A percentile compares a stretch with the other conserved stretches of the same genome.
Evolutionary conservation across 2,888 invertebrate species (phyloP).

Genomic region (Apantesis nais): DNA sequence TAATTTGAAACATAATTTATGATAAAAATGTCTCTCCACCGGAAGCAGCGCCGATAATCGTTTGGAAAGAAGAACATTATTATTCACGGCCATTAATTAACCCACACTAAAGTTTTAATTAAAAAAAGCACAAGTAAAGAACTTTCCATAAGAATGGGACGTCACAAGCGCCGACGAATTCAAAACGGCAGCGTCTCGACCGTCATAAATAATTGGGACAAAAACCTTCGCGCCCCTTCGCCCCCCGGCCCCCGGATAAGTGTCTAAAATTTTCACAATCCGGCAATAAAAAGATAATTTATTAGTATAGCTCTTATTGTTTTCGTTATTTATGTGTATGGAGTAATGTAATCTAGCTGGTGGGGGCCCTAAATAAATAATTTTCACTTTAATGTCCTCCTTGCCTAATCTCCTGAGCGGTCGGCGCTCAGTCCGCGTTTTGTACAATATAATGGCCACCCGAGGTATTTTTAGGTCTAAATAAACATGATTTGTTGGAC

Average conservation of each 20-base stretch:
- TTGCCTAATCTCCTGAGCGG: constrained; percentile 84
- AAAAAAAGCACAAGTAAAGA: constrained; percentile 74
- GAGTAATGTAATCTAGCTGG: constrained; percentile 85
- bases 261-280: constrained; percentile 86
- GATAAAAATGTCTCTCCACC: constrained; percentile 44
- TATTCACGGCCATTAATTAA: constrained; percentile 76
- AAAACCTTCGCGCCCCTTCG: constrained; percentile 70
- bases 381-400: constrained; percentile 85
- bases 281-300: constrained; percentile 86
- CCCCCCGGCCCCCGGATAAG: constrained; percentile 76
- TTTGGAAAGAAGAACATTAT: constrained; percentile 57
- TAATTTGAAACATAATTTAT: constrained; percentile 34
- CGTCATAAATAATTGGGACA: constrained; percentile 85
- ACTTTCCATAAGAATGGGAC: constrained; percentile 78
- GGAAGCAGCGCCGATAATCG: constrained; percentile 54
- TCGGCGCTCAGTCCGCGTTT: constrained; percentile 73
- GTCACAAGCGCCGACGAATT: constrained; percentile 78
- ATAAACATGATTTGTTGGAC: constrained; percentile 86
- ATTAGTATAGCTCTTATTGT: constrained; percentile 86
- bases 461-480: constrained; percentile 85
- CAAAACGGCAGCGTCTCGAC: constrained; percentile 81
- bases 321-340: constrained; percentile 86
- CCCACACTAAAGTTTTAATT: constrained; percentile 82
- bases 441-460: constrained; percentile 80
- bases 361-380: constrained; percentile 84